Conservation (phyloP, 2,797 vertebrate genomes). For the Etheostoma perlongum region DNA sequence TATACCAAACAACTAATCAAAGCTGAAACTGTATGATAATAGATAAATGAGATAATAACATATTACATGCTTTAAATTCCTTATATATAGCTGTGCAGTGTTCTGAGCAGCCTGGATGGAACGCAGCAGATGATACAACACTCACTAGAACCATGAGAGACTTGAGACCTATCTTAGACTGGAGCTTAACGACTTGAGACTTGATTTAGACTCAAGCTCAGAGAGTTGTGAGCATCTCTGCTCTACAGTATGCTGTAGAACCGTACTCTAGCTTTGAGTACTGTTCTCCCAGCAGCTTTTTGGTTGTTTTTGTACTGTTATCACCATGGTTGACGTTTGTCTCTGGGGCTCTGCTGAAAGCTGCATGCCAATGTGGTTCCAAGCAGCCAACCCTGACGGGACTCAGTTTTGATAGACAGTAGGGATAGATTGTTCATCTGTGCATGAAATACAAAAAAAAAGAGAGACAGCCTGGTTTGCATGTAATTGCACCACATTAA, state of each 20-base stretch:
- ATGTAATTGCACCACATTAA: constrained; percentile 33
- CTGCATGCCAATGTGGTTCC: constrained; percentile 56
- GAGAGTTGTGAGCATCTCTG: too few relatives aligned
- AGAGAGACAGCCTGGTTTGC: constrained; percentile 17
- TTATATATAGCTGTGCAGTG: too few relatives aligned
- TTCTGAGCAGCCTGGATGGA: too few relatives aligned
- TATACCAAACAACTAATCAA: too few relatives aligned
- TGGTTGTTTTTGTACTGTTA: constrained; percentile 37
- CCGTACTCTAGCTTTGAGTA: constrained; percentile 20
- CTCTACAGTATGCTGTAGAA: neutral
- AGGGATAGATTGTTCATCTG: constrained; percentile 15
- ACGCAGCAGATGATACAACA: too few relatives aligned
- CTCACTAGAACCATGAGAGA: too few relatives aligned
- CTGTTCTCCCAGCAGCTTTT: constrained; percentile 22
- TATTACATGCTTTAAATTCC: too few relatives aligned
- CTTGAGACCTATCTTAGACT: too few relatives aligned
- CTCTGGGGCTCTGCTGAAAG: constrained; percentile 41
- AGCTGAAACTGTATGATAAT: too few relatives aligned
- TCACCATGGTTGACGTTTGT: constrained; percentile 30
- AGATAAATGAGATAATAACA: too few relatives aligned
- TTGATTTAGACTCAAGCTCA: too few relatives aligned
- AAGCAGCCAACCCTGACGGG: constrained; percentile 52
- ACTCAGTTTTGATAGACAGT: constrained; percentile 42
- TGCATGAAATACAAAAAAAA: constrained; percentile 30
- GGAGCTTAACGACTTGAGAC: too few relatives aligned